Evolutionary conservation across 2,113 vertebrate species (phyloP).

Genomic region (Colistium nudipinnis): DNA sequence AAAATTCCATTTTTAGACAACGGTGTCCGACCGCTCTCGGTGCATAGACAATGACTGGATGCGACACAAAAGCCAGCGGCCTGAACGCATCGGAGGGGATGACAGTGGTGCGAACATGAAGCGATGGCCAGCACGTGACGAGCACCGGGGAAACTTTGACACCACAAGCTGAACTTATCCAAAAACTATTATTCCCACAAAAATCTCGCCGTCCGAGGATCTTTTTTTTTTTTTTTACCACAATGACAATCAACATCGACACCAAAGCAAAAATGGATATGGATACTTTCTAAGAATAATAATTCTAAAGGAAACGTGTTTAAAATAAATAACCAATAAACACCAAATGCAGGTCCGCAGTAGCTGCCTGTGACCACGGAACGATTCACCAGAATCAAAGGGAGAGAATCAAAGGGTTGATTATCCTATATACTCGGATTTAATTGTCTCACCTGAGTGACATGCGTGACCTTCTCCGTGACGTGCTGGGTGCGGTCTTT

Average conservation of each 20-base stretch:
- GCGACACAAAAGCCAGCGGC: conserved; percentile 10
- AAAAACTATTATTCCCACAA: too few species aligned
- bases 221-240: too few species aligned
- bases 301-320: too few species aligned
- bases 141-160: too few species aligned
- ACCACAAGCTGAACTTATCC: too few species aligned
- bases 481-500: conserved; percentile 96
- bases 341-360: too few species aligned
- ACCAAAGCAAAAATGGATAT: background rate
- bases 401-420: too few species aligned
- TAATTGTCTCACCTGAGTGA: conserved; percentile 88
- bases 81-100: background rate
- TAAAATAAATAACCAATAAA: too few species aligned
- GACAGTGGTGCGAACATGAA: background rate
- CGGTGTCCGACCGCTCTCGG: background rate
- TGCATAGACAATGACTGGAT: background rate
- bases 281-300: background rate
- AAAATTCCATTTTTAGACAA: conserved; percentile 30
- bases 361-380: too few species aligned
- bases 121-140: background rate
- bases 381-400: too few species aligned
- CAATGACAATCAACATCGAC: background rate
- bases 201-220: too few species aligned
- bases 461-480: conserved; percentile 98
- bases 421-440: too few species aligned